These are phyloP conservation scores for Pseudococcus longispinus DNA, from an alignment of 2,888 invertebrate genomes.

Conservation along the genomic window DNA sequence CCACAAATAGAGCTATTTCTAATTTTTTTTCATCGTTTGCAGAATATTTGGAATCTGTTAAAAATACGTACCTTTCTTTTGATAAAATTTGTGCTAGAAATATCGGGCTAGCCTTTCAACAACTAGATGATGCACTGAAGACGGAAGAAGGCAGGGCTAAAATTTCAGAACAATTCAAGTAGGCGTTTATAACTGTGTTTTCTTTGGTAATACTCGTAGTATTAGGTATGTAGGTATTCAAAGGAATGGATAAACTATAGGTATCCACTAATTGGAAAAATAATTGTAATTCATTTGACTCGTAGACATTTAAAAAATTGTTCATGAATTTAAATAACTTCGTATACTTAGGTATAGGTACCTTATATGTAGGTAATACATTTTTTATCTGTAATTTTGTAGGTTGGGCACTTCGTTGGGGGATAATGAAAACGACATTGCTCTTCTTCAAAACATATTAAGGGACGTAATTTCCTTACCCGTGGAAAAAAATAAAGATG, in stretches of 20 bases:
- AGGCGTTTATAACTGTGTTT: neutral
- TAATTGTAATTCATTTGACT: no score
- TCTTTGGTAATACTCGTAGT: no score
- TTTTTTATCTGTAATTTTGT: neutral
- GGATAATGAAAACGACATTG: neutral
- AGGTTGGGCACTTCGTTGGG: neutral
- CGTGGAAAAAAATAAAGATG: slow-evolving; percentile 93
- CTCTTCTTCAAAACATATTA: slow-evolving; percentile 62
- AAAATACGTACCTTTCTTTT: neutral
- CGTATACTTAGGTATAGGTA: neutral
- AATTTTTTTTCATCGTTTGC: neutral
- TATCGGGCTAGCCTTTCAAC: neutral
- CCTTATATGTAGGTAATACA: no score
- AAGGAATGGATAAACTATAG: no score
- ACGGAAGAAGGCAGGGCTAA: neutral
- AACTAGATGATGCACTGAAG: neutral
- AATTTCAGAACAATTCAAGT: neutral
- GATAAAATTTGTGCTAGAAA: neutral
- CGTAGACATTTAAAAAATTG: no score
- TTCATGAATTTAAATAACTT: neutral
- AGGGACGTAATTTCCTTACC: slow-evolving; percentile 87
- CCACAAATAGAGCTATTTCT: no score
- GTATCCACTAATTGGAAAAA: no score
- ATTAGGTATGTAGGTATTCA: no score
- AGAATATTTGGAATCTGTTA: slow-evolving; percentile 18